These are phyloP conservation scores for Lepidurus packardi DNA, from an alignment of 1,140 invertebrate species.

Conservation along the genomic window DNA sequence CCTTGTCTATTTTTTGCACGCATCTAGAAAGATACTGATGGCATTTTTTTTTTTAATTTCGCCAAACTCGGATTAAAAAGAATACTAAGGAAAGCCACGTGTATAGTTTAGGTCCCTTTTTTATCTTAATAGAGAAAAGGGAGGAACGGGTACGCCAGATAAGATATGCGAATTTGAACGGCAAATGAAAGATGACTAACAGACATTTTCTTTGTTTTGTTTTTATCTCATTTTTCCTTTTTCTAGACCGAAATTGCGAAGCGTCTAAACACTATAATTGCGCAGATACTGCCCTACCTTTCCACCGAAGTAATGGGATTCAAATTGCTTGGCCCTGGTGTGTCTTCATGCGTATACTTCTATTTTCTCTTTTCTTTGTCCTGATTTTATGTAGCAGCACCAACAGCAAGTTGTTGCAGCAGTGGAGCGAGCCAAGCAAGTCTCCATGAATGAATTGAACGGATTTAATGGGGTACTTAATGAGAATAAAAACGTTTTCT, in stretches of 20 bases:
- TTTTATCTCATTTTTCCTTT: conserved; percentile 36
- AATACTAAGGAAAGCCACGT: background rate
- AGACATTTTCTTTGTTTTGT: background rate
- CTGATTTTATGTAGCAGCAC: conserved; percentile 38
- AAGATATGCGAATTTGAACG: background rate
- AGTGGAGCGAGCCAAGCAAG: conserved; percentile 46
- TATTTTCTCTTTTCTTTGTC: background rate
- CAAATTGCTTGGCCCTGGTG: background rate
- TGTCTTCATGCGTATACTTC: background rate
- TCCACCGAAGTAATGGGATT: conserved; percentile 52
- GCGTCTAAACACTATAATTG: conserved; percentile 56
- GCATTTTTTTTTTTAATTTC: too few relatives aligned
- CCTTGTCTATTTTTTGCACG: too few relatives aligned
- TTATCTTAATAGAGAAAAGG: background rate
- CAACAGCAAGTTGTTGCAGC: conserved; percentile 47
- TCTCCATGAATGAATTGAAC: conserved; percentile 46
- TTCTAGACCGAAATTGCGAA: conserved; percentile 62
- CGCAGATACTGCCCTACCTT: conserved; percentile 59
- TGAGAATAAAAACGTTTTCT: background rate
- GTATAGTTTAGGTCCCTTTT: background rate
- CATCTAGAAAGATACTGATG: too few relatives aligned
- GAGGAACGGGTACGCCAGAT: background rate
- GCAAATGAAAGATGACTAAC: background rate
- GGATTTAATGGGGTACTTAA: conserved; percentile 45
- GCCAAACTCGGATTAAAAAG: too few relatives aligned